Evolutionary conservation across 2,113 vertebrate genomes (phyloP), one percentile per base, ranked within the genome.

Genomic region (Apeltes quadracus): DNA sequence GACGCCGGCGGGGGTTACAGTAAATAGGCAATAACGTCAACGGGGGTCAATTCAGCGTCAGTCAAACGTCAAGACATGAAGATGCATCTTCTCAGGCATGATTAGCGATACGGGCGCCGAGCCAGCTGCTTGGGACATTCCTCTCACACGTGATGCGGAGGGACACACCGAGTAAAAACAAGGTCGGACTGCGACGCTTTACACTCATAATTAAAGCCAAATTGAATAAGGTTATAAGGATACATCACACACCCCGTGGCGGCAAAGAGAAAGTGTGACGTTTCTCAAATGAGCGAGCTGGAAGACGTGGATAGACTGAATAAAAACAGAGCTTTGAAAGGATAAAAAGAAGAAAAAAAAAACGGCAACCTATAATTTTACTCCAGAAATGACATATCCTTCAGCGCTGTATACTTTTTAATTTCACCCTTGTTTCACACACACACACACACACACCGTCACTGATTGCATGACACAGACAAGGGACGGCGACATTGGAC

Each of bases 281-380:
- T 25, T 32, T 55, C 16, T 39, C 23, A 67, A n/a, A 54, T n/a
- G 61, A 27, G 34, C 1, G 0, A 23, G 15, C 22, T 18, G 15
- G 50, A 27, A 48, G 13, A 34, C 2, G n/a, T 57, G 32, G 43
- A 75, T 15, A 3, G 5, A 10, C 2, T 50, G 7, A 38, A n/a
- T 50, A 57, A 67, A n/a, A 43, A 36, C 69, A 2, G 48, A n/a
- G 22, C 25, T 46, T 70, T 68, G 22, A 79, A 69, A 23, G 50
- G 67, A 69, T 51, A 44, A 65, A 56, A 71, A 57, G 46, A 43
- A 48, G 29, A 27, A 29, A 7, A 51, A 15, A 46, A 15, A 73
- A 58, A 57, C 14, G 20, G 25, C 58, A 61, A 57, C 66, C 72
- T 85, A 39, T 85, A 68, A 85, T 87, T 84, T 53, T 0, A 59